These are phyloP conservation scores for Ammospiza nelsoni DNA, from an alignment of 2,113 vertebrate species.

Conservation along the genomic window DNA sequence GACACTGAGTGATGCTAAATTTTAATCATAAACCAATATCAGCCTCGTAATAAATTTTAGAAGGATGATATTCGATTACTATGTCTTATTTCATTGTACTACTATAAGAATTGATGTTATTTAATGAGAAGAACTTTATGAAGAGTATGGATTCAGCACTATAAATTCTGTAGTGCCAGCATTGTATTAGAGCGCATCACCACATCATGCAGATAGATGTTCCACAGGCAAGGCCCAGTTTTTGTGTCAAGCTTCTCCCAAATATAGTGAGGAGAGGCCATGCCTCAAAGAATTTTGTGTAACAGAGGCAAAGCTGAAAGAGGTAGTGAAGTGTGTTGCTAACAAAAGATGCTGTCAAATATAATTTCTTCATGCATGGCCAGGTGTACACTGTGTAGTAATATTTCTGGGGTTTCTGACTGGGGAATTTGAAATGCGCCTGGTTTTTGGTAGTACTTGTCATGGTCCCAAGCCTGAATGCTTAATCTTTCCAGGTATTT, in stretches of 20 bases:
- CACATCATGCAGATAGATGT: too few relatives aligned
- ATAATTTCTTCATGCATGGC: neutral
- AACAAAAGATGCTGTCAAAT: neutral
- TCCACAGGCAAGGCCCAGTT: neutral
- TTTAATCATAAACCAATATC: neutral
- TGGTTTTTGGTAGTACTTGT: neutral
- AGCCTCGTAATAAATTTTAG: neutral
- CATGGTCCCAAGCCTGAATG: neutral
- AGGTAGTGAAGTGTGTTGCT: neutral
- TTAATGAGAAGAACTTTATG: neutral
- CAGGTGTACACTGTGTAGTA: fast-evolving
- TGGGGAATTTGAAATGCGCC: neutral
- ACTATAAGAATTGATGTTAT: neutral
- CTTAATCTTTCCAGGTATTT: neutral
- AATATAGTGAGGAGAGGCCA: neutral
- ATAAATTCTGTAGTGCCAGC: neutral
- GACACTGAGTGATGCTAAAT: neutral
- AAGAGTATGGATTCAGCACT: neutral
- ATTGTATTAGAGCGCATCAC: neutral
- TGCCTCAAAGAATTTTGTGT: neutral
- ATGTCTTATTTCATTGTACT: neutral
- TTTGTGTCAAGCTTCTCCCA: neutral
- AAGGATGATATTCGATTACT: neutral
- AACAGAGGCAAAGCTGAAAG: neutral
- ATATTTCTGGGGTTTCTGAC: neutral